Conservation (phyloP, 2,113 vertebrate genomes). For the Panurus biarmicus region DNA sequence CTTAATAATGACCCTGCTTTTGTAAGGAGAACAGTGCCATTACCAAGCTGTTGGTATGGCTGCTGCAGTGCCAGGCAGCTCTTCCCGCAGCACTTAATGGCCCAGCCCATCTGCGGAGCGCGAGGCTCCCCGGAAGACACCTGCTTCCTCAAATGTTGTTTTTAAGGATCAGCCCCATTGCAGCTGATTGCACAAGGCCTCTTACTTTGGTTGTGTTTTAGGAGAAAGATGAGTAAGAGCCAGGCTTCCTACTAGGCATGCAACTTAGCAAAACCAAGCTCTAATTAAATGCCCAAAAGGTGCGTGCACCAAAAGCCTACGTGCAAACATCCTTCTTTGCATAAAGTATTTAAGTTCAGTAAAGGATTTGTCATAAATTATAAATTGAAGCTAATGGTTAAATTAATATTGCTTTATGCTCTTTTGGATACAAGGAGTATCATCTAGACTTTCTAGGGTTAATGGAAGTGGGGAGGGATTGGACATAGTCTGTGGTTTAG, state of each 20-base stretch:
- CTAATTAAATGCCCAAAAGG: background rate
- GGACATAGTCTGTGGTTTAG: background rate
- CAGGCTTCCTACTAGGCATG: background rate
- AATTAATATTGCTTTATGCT: background rate
- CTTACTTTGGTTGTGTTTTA: background rate
- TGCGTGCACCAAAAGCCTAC: background rate
- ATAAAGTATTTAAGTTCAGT: background rate
- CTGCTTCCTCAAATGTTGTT: conserved; percentile 67
- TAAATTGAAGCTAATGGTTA: background rate
- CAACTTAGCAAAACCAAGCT: background rate
- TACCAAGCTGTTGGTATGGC: conserved; percentile 65
- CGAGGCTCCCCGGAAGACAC: conserved; percentile 46
- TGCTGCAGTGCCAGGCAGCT: conserved; percentile 18
- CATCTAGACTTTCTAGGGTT: background rate
- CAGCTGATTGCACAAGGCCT: background rate
- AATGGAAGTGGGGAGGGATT: background rate
- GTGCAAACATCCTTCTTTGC: background rate
- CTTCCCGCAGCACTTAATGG: conserved; percentile 60
- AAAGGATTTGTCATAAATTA: background rate
- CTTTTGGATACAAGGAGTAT: background rate
- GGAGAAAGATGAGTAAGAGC: background rate
- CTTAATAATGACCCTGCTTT: conserved; percentile 72
- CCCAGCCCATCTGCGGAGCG: conserved; percentile 65
- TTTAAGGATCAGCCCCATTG: conserved; percentile 55
- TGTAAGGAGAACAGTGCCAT: conserved; percentile 59